Percentiles rank a stretch among this genome's conserved stretches.
These are phyloP conservation scores for Ceyx cyanopectus DNA, from an alignment of 2,113 vertebrate genomes.

Conservation along the genomic window DNA sequence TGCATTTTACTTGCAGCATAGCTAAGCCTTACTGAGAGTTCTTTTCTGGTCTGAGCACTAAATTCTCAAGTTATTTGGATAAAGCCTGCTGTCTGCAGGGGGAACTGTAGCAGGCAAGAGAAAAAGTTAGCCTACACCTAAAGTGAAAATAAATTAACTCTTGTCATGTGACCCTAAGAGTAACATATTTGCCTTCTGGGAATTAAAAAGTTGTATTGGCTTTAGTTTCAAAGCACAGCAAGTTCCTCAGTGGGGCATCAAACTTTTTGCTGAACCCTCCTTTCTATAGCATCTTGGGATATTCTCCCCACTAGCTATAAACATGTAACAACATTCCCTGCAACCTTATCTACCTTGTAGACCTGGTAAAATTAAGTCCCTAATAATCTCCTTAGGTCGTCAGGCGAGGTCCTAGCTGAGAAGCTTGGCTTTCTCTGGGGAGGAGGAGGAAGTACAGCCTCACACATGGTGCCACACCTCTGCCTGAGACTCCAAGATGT, in stretches of 20 bases:
- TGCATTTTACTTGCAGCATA: background rate
- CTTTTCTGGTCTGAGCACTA: background rate
- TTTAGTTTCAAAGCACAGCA: background rate
- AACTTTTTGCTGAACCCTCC: background rate
- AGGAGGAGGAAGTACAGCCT: background rate
- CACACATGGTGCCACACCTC: background rate
- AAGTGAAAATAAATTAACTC: background rate
- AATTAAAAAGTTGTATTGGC: background rate
- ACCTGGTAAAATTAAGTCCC: background rate
- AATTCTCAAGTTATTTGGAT: background rate
- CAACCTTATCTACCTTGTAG: background rate
- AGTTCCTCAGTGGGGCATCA: background rate
- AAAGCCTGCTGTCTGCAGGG: background rate
- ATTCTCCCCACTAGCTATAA: background rate
- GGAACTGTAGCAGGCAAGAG: background rate
- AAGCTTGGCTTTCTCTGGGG: background rate
- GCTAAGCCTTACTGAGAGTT: background rate
- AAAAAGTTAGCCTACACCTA: background rate
- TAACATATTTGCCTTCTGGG: background rate
- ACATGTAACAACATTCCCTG: background rate
- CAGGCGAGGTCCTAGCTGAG: background rate
- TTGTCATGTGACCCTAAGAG: background rate
- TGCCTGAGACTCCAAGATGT: background rate
- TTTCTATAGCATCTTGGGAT: background rate
- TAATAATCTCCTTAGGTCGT: background rate